phyloP scores from a whole-genome alignment of 2,113 vertebrate genomes.

The Mustela lutreola region DNA sequence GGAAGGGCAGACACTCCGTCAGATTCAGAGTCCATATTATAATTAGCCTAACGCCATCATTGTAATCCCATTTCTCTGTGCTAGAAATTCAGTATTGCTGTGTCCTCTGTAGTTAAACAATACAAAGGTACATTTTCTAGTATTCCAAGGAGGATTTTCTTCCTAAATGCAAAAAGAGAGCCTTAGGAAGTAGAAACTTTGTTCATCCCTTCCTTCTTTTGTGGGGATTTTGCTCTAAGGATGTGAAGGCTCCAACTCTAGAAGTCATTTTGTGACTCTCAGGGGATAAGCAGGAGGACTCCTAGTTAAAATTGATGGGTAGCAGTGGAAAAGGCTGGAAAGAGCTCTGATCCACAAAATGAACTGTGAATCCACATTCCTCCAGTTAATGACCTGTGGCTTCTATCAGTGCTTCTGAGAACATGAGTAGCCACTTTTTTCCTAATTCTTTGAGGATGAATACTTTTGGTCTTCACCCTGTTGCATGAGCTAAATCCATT shows the following conservation, averaged over 20 bases:
- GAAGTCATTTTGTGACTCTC: neutral
- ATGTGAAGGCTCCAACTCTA: neutral
- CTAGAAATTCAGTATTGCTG: neutral
- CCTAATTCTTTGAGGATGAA: neutral
- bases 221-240: neutral
- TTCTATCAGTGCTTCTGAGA: neutral
- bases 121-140: neutral
- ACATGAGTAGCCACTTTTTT: neutral
- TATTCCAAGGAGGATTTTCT: neutral
- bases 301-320: neutral
- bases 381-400: neutral
- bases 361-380: neutral
- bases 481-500: neutral
- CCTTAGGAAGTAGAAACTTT: neutral
- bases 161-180: neutral
- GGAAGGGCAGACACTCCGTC: neutral
- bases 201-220: neutral
- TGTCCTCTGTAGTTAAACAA: neutral
- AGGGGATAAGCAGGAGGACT: neutral
- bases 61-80: neutral
- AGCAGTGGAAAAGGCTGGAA: neutral
- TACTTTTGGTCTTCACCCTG: neutral
- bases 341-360: neutral
- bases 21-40: neutral
- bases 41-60: neutral